Evolutionary conservation across 2,113 vertebrate species (phyloP).

Genomic region (Pampusana beccarii): DNA sequence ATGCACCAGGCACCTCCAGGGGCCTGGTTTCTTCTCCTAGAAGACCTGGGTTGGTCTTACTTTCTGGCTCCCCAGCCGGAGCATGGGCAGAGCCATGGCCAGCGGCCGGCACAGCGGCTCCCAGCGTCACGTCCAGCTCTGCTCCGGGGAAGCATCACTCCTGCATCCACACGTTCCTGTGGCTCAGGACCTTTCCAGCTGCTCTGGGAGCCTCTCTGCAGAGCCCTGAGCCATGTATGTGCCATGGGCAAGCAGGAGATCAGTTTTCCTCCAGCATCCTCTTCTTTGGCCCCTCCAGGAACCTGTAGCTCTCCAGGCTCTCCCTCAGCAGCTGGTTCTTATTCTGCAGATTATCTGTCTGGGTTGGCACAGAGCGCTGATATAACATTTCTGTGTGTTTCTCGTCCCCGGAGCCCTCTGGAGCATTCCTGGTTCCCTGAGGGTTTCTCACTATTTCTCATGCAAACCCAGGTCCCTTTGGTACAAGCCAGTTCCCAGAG

Average conservation of each 20-base stretch:
- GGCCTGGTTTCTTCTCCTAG: fast-evolving
- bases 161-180: fast-evolving
- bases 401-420: not conserved
- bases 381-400: not conserved
- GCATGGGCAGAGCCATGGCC: not conserved
- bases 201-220: not conserved
- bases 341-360: not conserved
- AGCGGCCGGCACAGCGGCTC: not conserved
- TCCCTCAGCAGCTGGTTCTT: fast-evolving
- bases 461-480: not conserved
- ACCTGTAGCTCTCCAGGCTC: not conserved
- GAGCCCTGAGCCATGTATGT: not conserved
- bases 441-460: not conserved
- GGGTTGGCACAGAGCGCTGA: not conserved
- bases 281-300: not conserved
- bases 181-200: not conserved
- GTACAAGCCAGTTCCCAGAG: not conserved
- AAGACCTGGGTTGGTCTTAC: fast-evolving
- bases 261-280: not conserved
- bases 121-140: not conserved
- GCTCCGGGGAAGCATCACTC: not conserved
- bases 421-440: fast-evolving
- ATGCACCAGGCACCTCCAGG: not conserved
- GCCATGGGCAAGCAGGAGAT: not conserved
- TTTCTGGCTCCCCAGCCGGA: not conserved